phyloP scores from a whole-genome alignment of 2,888 invertebrate species.

The Drosophila phalerata region DNA sequence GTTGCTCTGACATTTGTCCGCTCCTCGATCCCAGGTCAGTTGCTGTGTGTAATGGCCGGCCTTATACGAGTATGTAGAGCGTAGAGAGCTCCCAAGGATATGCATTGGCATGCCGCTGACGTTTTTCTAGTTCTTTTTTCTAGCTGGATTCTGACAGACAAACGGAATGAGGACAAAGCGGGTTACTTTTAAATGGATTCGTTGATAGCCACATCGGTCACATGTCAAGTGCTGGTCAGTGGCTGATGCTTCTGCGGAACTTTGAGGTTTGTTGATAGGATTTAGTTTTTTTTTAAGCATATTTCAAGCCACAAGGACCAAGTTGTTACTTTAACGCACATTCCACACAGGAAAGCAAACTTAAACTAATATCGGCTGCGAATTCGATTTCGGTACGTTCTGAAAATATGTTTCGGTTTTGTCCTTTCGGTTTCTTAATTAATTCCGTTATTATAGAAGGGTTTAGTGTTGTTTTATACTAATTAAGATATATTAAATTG shows the following conservation, averaged over 20 bases:
- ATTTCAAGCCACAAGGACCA: neutral
- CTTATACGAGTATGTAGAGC: constrained; percentile 9
- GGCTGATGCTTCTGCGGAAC: constrained; percentile 36
- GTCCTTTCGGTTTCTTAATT: no score
- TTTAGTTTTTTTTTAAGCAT: constrained; percentile 5
- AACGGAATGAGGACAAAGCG: constrained; percentile 11
- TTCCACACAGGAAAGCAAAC: neutral
- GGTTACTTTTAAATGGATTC: constrained; percentile 66
- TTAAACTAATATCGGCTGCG: no score
- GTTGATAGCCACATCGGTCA: constrained; percentile 72
- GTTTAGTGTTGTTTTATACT: no score
- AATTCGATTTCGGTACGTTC: no score
- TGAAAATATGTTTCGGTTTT: no score
- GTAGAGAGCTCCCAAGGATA: constrained; percentile 25
- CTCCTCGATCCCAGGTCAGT: constrained; percentile 10
- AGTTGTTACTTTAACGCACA: neutral
- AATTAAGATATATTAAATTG: no score
- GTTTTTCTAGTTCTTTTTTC: constrained; percentile 23
- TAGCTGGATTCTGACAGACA: constrained; percentile 6
- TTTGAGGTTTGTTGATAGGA: constrained; percentile 20
- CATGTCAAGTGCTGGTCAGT: constrained; percentile 72
- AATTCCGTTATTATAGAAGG: no score
- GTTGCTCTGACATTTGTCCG: constrained; percentile 60
- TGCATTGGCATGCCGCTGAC: constrained; percentile 38
- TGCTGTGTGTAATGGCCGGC: constrained; percentile 20